phyloP scores from a whole-genome alignment of 2,888 invertebrate genomes.

The Clivina fossor region DNA sequence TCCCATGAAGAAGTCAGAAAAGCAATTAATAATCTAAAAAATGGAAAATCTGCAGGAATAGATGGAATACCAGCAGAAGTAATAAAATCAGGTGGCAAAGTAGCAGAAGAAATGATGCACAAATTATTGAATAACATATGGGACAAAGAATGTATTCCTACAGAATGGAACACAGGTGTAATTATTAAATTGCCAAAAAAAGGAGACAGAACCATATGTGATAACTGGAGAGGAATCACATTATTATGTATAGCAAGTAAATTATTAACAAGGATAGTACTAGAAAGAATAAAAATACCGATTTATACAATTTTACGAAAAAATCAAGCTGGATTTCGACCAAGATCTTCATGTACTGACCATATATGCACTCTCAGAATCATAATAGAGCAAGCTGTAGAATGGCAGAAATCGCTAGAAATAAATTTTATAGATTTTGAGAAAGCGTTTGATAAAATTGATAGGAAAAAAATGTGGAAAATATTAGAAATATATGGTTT shows the following conservation, averaged over 20 bases:
- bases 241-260: neutral
- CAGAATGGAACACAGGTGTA: constrained; percentile 2
- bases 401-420: neutral
- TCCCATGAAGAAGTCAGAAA: neutral
- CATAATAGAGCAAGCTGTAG: neutral
- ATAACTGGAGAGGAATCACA: constrained; percentile 3
- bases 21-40: neutral
- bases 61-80: no score
- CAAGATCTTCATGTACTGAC: neutral
- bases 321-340: neutral
- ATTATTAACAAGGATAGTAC: neutral
- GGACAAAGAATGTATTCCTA: neutral
- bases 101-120: no score
- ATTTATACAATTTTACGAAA: neutral
- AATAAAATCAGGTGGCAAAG: no score
- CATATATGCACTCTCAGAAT: constrained; percentile 4
- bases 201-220: constrained; percentile 7
- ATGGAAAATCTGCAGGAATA: no score
- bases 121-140: no score
- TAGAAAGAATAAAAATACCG: constrained; percentile 2
- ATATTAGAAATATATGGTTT: no score
- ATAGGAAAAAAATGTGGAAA: no score
- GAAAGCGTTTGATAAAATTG: no score
- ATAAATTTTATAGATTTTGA: constrained; percentile 1
- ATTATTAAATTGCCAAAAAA: constrained; percentile 1